These are phyloP conservation scores for Gadopsis bispinosus DNA, from an alignment of 2,797 vertebrate species.

Conservation along the genomic window DNA sequence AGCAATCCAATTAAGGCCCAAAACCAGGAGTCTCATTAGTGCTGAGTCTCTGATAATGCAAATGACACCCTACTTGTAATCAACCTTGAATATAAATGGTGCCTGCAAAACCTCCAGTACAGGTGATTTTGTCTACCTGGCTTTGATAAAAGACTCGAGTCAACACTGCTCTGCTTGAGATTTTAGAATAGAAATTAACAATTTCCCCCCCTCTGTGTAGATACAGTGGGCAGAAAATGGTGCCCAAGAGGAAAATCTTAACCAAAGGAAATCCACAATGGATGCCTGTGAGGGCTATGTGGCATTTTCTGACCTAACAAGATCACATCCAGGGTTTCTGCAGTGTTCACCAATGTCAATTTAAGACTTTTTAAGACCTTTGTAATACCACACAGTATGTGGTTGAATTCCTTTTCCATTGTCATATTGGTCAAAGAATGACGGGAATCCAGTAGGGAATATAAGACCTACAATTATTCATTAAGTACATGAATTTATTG, in stretches of 20 bases:
- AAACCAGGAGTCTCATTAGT: slow-evolving; percentile 86
- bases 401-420: background rate
- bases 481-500: background rate
- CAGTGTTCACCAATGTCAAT: background rate
- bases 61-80: slow-evolving; percentile 82
- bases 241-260: background rate
- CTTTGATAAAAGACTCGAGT: slow-evolving; percentile 67
- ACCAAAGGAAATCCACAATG: too few relatives aligned
- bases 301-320: background rate
- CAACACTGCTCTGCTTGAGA: slow-evolving; percentile 57
- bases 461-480: background rate
- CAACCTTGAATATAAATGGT: slow-evolving; percentile 85
- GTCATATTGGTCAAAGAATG: background rate
- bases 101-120: slow-evolving; percentile 69
- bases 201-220: slow-evolving; percentile 3
- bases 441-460: background rate
- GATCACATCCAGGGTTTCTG: background rate
- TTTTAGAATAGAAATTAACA: slow-evolving; percentile 44
- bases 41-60: slow-evolving; percentile 86
- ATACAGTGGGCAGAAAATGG: slow-evolving; percentile 23
- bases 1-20: slow-evolving; percentile 87
- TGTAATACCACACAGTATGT: background rate
- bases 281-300: background rate
- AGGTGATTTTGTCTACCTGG: slow-evolving; percentile 75
- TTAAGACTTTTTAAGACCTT: background rate